Evolutionary conservation across 2,113 vertebrate genomes (phyloP).

Genomic region (Neolamprologus longior): DNA sequence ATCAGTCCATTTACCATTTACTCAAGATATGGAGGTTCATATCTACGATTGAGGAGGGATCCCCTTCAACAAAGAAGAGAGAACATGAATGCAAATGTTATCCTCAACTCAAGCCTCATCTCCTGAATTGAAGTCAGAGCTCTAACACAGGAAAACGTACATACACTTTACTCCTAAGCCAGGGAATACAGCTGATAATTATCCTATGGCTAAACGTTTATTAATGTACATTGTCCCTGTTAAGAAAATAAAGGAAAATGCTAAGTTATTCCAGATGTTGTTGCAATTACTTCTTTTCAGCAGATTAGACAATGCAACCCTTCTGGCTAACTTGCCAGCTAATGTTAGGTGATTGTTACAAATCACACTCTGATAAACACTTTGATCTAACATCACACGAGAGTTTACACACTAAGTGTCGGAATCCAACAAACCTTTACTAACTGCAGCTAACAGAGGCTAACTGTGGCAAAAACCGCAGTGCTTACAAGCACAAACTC

Average conservation of each 20-base stretch:
- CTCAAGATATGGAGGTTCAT: not conserved
- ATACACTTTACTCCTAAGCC: fast-evolving
- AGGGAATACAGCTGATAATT: not conserved
- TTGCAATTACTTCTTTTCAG: not conserved
- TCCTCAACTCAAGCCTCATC: not conserved
- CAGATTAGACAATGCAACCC: not conserved
- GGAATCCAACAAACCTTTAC: not conserved
- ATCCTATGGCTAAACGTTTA: not conserved
- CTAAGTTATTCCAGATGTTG: not conserved
- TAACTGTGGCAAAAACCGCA: not conserved
- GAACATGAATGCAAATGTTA: not conserved
- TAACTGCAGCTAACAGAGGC: not conserved
- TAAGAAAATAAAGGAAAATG: not conserved
- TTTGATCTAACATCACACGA: not conserved
- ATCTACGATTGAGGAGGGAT: fast-evolving
- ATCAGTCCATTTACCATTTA: no score
- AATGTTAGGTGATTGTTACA: not conserved
- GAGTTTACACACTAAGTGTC: not conserved
- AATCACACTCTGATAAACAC: not conserved
- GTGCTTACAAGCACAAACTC: not conserved
- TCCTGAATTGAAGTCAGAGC: not conserved
- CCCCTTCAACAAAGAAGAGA: not conserved
- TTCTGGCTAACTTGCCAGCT: not conserved
- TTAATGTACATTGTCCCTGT: not conserved
- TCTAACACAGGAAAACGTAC: not conserved